phyloP scores from a whole-genome alignment of 2,888 invertebrate species.

The Leistus spinibarbis region DNA sequence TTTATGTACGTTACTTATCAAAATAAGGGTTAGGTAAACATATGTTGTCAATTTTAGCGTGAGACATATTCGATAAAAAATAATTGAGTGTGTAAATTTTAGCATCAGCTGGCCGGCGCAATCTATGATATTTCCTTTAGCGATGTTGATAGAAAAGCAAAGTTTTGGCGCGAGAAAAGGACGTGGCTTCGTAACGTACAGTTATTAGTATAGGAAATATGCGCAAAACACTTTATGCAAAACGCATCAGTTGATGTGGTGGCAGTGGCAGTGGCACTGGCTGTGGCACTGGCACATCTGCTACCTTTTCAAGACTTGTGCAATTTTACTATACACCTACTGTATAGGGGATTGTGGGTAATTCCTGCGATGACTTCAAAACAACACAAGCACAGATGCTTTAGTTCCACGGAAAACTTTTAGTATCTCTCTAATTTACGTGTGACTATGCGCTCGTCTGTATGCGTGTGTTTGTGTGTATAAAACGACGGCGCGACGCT shows the following conservation, averaged over 20 bases:
- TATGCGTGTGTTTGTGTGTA: neutral
- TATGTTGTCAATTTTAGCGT: too few species aligned
- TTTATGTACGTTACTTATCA: too few species aligned
- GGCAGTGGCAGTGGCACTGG: too few species aligned
- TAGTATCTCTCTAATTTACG: neutral
- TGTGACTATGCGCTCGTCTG: neutral
- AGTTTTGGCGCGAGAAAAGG: neutral
- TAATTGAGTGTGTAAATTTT: too few species aligned
- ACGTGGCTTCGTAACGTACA: neutral
- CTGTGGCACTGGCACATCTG: too few species aligned
- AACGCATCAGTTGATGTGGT: neutral
- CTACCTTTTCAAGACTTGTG: neutral
- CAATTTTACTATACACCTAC: too few species aligned
- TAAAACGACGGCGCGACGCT: neutral
- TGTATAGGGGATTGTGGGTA: neutral
- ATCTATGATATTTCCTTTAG: neutral
- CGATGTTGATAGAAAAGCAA: neutral
- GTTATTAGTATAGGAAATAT: neutral
- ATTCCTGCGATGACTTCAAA: neutral
- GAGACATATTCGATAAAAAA: too few species aligned
- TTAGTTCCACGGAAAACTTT: neutral
- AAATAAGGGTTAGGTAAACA: too few species aligned
- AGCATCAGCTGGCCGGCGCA: neutral
- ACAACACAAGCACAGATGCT: neutral
- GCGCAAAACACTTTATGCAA: neutral